A percentile compares a stretch with the other conserved stretches of the same genome.
phyloP scores from a whole-genome alignment of 2,113 vertebrate species.

The Tringa solitaria region DNA sequence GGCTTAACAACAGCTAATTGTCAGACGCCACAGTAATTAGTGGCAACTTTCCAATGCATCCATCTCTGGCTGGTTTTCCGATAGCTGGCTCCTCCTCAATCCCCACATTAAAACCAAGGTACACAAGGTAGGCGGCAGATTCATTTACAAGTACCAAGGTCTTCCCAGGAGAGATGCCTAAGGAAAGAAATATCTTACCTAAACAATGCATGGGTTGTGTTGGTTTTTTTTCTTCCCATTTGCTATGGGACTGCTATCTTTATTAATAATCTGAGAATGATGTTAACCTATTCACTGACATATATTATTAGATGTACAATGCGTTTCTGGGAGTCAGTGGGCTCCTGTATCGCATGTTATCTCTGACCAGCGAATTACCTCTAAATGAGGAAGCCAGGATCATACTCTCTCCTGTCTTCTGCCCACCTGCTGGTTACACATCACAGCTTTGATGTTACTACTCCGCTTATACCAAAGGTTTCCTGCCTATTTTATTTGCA shows the following conservation, averaged over 20 bases:
- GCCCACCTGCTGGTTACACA: neutral
- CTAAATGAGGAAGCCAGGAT: neutral
- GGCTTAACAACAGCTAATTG: slow-evolving; percentile 39
- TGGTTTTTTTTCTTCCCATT: neutral
- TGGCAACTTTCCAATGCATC: slow-evolving; percentile 24
- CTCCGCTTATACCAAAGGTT: neutral
- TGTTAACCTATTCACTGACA: neutral
- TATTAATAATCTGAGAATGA: neutral
- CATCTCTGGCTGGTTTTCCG: neutral
- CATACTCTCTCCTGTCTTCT: neutral
- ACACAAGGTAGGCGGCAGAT: slow-evolving; percentile 6
- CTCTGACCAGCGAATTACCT: neutral
- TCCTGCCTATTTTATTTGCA: neutral
- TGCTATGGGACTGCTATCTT: neutral
- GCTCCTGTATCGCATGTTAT: neutral
- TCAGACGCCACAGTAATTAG: slow-evolving; percentile 33
- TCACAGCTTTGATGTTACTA: neutral
- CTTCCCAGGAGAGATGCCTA: slow-evolving; percentile 25
- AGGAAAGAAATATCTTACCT: slow-evolving; percentile 3
- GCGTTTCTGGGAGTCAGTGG: neutral
- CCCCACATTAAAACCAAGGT: slow-evolving; percentile 23
- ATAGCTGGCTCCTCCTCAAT: slow-evolving; percentile 8
- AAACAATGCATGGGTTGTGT: neutral
- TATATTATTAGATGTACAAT: neutral
- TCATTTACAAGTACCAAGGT: neutral